These are phyloP conservation scores for Grus americana DNA, from an alignment of 2,113 vertebrate genomes.

Conservation along the genomic window DNA sequence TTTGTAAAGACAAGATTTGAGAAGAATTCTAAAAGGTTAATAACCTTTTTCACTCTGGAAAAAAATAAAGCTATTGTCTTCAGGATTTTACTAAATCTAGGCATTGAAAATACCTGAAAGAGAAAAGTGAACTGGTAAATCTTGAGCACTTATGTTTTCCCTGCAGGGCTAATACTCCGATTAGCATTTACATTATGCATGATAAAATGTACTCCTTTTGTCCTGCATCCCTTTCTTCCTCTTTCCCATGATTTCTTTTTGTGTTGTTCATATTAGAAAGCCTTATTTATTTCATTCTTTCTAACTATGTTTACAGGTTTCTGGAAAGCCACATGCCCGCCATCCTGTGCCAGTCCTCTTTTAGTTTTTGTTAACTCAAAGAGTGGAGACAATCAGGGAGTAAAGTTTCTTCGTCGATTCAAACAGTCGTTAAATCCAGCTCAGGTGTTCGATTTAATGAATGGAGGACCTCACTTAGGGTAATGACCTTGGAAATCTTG, in stretches of 20 bases:
- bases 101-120: background rate
- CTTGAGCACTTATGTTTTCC: background rate
- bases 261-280: slow-evolving; percentile 43
- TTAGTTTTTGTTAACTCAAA: slow-evolving; percentile 99
- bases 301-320: slow-evolving; percentile 83
- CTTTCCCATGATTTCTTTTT: slow-evolving; percentile 54
- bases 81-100: slow-evolving; percentile 59
- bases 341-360: slow-evolving; percentile 94
- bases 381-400: slow-evolving; percentile 99
- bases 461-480: slow-evolving; percentile 97
- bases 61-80: slow-evolving; percentile 55
- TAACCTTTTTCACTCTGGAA: background rate
- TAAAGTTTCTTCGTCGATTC: slow-evolving; percentile 97
- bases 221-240: slow-evolving; percentile 39
- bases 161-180: background rate
- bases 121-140: background rate
- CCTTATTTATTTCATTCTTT: slow-evolving; percentile 30
- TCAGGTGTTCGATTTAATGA: slow-evolving; percentile 98
- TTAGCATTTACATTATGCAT: slow-evolving; percentile 16
- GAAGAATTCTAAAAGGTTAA: background rate
- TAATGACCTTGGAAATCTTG: slow-evolving; percentile 70
- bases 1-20: background rate
- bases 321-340: slow-evolving; percentile 98
- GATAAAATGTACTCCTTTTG: slow-evolving; percentile 34
- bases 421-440: slow-evolving; percentile 98